Evolutionary conservation across 1,140 invertebrate genomes (phyloP).

Genomic region (Ooceraea biroi): DNA sequence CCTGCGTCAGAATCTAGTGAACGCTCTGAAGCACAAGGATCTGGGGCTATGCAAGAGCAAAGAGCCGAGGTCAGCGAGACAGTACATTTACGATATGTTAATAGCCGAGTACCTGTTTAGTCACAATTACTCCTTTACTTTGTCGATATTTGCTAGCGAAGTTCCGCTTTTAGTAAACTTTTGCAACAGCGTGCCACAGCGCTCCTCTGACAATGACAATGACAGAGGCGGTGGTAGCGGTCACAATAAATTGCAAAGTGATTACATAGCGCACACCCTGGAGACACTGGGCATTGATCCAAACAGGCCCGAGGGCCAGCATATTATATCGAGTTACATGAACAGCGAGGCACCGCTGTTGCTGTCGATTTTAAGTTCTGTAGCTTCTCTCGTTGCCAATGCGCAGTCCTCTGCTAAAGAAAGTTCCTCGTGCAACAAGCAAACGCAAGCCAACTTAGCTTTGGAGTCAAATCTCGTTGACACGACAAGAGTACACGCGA

Average conservation of each 20-base stretch:
- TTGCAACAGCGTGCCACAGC: conserved; percentile 73
- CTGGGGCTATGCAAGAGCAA: conserved; percentile 71
- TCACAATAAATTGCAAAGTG: conserved; percentile 79
- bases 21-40: conserved; percentile 82
- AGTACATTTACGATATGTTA: conserved; percentile 84
- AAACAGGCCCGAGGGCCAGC: conserved; percentile 74
- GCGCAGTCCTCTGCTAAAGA: conserved; percentile 31
- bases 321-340: conserved; percentile 79
- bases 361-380: conserved; percentile 81
- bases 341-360: conserved; percentile 79
- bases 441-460: conserved; percentile 69
- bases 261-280: conserved; percentile 82
- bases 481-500: conserved; percentile 66
- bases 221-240: conserved; percentile 35
- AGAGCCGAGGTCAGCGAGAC: conserved; percentile 81
- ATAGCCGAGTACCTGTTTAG: conserved; percentile 84
- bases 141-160: conserved; percentile 85
- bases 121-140: conserved; percentile 82
- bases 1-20: conserved; percentile 83
- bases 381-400: conserved; percentile 64
- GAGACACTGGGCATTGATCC: conserved; percentile 83
- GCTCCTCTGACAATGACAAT: conserved; percentile 27
- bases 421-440: conserved; percentile 47
- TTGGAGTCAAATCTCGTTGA: conserved; percentile 40
- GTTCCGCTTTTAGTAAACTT: conserved; percentile 83